Percentiles rank a stretch among this genome's conserved stretches.
phyloP scores from a whole-genome alignment of 2,888 invertebrate species.

The Boloria selene region DNA sequence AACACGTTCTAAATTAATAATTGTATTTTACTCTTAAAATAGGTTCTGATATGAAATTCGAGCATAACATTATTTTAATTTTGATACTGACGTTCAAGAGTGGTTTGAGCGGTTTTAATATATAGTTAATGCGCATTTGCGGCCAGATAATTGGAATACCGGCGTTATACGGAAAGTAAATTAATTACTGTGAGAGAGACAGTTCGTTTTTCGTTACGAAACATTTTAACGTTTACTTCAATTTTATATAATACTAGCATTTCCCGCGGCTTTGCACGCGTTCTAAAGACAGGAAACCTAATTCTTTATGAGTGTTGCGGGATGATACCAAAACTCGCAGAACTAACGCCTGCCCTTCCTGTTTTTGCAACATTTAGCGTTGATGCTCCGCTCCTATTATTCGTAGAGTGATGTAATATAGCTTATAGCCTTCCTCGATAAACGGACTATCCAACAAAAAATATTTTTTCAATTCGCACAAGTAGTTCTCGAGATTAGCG shows the following conservation, averaged over 20 bases:
- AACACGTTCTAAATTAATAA: neutral
- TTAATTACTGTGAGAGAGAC: conserved; percentile 28
- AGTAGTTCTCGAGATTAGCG: too few relatives aligned
- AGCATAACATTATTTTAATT: conserved; percentile 27
- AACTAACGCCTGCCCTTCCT: too few relatives aligned
- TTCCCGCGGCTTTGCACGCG: too few relatives aligned
- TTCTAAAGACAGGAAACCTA: too few relatives aligned
- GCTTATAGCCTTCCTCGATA: too few relatives aligned
- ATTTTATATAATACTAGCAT: neutral
- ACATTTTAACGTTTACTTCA: neutral
- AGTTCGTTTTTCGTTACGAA: conserved; percentile 11
- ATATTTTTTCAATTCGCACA: too few relatives aligned
- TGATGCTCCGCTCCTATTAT: too few relatives aligned
- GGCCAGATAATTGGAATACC: conserved; percentile 44
- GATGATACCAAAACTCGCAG: too few relatives aligned
- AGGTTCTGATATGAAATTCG: conserved; percentile 1
- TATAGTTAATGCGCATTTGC: conserved; percentile 41
- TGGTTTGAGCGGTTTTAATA: conserved; percentile 42
- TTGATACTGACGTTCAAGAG: conserved; percentile 32
- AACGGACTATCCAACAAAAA: too few relatives aligned
- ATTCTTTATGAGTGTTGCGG: too few relatives aligned
- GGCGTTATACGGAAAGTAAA: conserved; percentile 35
- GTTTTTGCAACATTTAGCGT: too few relatives aligned
- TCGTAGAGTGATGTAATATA: too few relatives aligned
- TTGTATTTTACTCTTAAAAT: neutral